Base-by-base conservation (phyloP, 2,113 vertebrate species). In the Mirounga angustirostris region DNA sequence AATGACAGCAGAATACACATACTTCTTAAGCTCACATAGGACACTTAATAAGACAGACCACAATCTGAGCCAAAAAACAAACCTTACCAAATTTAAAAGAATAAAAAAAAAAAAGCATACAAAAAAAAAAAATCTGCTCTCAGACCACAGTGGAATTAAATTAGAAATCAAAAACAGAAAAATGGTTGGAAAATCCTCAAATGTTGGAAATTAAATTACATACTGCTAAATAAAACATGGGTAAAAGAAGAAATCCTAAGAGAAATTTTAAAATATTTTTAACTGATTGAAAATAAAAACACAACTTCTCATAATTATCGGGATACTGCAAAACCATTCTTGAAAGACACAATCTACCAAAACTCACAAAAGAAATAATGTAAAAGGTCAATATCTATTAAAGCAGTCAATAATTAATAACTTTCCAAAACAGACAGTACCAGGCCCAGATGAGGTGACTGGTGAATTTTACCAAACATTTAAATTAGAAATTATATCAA, bases 371-470 rank as follows among this genome's bases (percentile, higher is more conserved):
- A 14, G 28, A 81, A 88, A 73, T 36, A 88, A 46, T 56, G 22
- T 87, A 46, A 74, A 54, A 74, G 74, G 22, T 22, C 21, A n/a
- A 30, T n/a, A 71, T 61, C 52, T 87, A 56, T 28, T 65, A 56
- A 92, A 95, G 43, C 52, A 88, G 43, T 81, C 10, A 81, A 54
- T 81, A 52, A 46, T 88, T 92, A 82, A 50, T 56, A 88, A 65
- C 5, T 43, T 92, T 92, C 36, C n/a, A 88, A 82, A 24, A 58
- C n/a, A 80, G 28, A 74, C 43, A 80, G 22, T 1, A 73, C 22
- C 50, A 56, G 22, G 90, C 13, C 36, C 56, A 88, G 36, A 74
- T 24, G 56, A 10, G 63, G 30, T 94, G 36, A 52, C 28, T 94
- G 40, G n/a, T 63, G 28, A 92, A 82, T 81, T 36, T 36, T 67